A percentile compares a stretch with the other conserved stretches of the same genome.
phyloP scores from a whole-genome alignment of 2,797 vertebrate genomes.

The Aulostomus chinensis region DNA sequence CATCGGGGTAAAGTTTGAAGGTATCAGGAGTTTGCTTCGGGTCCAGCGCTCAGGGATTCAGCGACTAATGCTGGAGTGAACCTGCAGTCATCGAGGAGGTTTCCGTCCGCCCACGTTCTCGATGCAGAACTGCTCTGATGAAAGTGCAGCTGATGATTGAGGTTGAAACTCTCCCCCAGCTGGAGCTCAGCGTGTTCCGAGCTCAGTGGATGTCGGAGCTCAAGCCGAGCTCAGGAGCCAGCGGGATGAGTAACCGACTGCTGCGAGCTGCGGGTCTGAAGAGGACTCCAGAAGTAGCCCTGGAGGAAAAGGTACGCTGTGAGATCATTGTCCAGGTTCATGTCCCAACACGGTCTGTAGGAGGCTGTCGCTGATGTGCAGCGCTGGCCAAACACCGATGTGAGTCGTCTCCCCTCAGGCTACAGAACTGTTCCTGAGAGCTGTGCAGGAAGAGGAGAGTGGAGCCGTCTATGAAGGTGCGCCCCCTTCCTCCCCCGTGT shows the following conservation, averaged over 20 bases:
- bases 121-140: neutral
- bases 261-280: conserved; percentile 78
- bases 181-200: conserved; percentile 93
- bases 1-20: too few relatives aligned
- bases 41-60: too few relatives aligned
- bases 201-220: conserved; percentile 99
- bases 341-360: neutral
- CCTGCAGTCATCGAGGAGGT: too few relatives aligned
- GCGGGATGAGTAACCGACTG: conserved; percentile 66
- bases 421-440: conserved; percentile 94
- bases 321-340: too few relatives aligned
- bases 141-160: neutral
- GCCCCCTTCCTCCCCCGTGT: neutral
- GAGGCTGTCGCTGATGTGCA: neutral
- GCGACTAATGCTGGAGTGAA: too few relatives aligned
- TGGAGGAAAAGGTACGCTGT: conserved; percentile 88
- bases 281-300: conserved; percentile 86
- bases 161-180: conserved; percentile 60
- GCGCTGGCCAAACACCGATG: conserved; percentile 13
- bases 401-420: conserved; percentile 79
- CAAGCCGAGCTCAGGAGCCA: conserved; percentile 80
- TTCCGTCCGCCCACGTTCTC: too few relatives aligned
- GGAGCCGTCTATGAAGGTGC: conserved; percentile 98
- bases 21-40: too few relatives aligned
- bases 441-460: conserved; percentile 94